phyloP scores from a whole-genome alignment of 2,797 vertebrate species.

The Pampus argenteus region DNA sequence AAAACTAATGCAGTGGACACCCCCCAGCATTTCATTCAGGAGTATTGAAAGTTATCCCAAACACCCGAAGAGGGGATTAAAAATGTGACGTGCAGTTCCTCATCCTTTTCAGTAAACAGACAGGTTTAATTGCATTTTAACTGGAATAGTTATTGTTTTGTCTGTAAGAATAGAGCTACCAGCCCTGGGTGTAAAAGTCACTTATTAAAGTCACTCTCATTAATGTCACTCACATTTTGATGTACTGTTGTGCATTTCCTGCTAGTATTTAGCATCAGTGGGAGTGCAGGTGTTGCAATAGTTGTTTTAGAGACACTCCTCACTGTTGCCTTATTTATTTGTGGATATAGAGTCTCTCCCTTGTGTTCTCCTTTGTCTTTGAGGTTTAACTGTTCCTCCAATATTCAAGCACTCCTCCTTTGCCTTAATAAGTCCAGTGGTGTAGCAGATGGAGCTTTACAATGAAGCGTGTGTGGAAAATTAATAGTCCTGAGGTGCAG shows the following conservation, averaged over 20 bases:
- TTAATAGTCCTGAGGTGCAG: slow-evolving; percentile 70
- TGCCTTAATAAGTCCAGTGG: slow-evolving; percentile 58
- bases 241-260: slow-evolving; percentile 8
- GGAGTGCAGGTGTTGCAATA: slow-evolving; percentile 42
- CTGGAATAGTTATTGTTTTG: slow-evolving; percentile 15
- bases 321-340: slow-evolving; percentile 54
- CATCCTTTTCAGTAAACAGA: slow-evolving; percentile 16
- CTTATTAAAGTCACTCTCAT: slow-evolving; percentile 16
- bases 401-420: slow-evolving; percentile 53
- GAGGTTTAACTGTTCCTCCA: slow-evolving; percentile 52
- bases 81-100: neutral
- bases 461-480: slow-evolving; percentile 66
- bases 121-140: slow-evolving; percentile 25
- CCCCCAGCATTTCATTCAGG: slow-evolving; percentile 9
- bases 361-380: slow-evolving; percentile 45
- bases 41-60: slow-evolving; percentile 22
- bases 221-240: slow-evolving; percentile 15
- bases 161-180: slow-evolving; percentile 1
- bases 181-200: slow-evolving; percentile 15
- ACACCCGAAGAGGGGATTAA: neutral
- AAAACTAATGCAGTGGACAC: slow-evolving; percentile 25
- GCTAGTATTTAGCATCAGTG: slow-evolving; percentile 24
- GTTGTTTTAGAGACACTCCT: slow-evolving; percentile 43
- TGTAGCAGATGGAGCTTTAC: slow-evolving; percentile 71
- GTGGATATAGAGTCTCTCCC: slow-evolving; percentile 39